Evolutionary conservation across 2,797 vertebrate genomes (phyloP), one percentile per base, ranked within the genome.

Genomic region (Xiphorhynchus erythropygius): DNA sequence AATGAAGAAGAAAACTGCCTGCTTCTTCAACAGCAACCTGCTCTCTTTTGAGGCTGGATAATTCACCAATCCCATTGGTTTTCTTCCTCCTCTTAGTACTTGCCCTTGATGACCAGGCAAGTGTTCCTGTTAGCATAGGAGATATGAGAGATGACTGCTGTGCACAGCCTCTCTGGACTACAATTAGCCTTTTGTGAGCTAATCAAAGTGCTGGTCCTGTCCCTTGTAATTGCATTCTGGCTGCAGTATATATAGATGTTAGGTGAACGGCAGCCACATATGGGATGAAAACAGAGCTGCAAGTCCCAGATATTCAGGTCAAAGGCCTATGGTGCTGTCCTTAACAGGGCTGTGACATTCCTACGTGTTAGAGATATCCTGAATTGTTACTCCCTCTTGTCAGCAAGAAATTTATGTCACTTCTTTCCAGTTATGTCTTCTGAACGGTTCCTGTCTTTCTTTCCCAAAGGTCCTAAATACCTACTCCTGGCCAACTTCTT

Each of bases 261-360:
- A 67, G 41, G 13, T 13, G 27, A 47, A 75, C 0, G 1, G 53
- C 27, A 13, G 46, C 17, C 11, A 14, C 1, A 1, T 7, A 8
- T 10, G 32, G 21, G 13, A 5, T 77, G 25, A 55, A 80, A 87
- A 49, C 33, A 75, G 49, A 80, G 28, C 37, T 68, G 41, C 14
- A 70, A 3, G 18, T 68, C 18, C 13, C 13, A 70, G 7, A 3
- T 77, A 7, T n/a, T 65, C 37, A 39, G 35, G 19, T 27, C 28
- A 28, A 64, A 83, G 37, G 21, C 5, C 18, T 5, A 2, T 24
- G 19, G 5, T 63, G 14, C 30, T 42, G 21, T 19, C 24, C 5
- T 30, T 55, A 42, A 19, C 8, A 83, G 18, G 7, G 8, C 3
- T 70, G 35, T 8, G n/a, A 3, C 3, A 13, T 74, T 76, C 18